Conservation (phyloP, 64 coral and sea anemone genomes). For the Anthopleura sola region DNA sequence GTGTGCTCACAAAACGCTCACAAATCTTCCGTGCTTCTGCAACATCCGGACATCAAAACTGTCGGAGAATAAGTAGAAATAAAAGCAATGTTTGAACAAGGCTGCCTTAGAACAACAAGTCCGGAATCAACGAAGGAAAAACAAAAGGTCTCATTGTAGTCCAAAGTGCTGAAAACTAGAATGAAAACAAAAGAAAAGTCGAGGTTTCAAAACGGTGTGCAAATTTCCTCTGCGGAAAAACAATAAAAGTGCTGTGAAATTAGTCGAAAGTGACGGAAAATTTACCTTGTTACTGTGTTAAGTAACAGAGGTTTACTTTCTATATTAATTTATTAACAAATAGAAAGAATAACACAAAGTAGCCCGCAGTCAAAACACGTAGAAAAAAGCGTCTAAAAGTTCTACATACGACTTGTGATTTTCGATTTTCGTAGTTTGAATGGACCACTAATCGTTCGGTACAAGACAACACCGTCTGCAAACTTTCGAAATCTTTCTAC, state of each 20-base stretch:
- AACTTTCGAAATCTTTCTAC: not conserved
- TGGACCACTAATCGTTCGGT: not conserved
- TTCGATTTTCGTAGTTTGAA: not conserved
- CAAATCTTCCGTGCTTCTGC: conserved; percentile 18
- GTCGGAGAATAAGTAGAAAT: conserved; percentile 14
- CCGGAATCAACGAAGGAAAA: conserved; percentile 16
- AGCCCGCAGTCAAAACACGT: conserved; percentile 17
- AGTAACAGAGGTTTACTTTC: not conserved
- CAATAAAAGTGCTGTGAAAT: not conserved
- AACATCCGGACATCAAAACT: conserved; percentile 24
- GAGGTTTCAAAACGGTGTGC: not conserved
- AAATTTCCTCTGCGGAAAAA: conserved; percentile 23
- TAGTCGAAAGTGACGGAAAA: not conserved
- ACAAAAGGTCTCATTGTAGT: conserved; percentile 4
- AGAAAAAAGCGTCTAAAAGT: not conserved
- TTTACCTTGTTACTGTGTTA: not conserved
- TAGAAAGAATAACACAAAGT: not conserved
- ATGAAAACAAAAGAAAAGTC: conserved; percentile 22
- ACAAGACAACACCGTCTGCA: conserved; percentile 1
- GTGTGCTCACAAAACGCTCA: not conserved
- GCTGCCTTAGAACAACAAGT: conserved; percentile 11
- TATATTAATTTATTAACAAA: conserved; percentile 11
- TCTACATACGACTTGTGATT: not conserved
- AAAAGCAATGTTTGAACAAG: conserved; percentile 13
- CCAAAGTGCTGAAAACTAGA: not conserved